Percentiles rank a stretch among this genome's conserved stretches.
Evolutionary conservation across 2,113 vertebrate species (phyloP).

Genomic region (Podarcis cretensis): DNA sequence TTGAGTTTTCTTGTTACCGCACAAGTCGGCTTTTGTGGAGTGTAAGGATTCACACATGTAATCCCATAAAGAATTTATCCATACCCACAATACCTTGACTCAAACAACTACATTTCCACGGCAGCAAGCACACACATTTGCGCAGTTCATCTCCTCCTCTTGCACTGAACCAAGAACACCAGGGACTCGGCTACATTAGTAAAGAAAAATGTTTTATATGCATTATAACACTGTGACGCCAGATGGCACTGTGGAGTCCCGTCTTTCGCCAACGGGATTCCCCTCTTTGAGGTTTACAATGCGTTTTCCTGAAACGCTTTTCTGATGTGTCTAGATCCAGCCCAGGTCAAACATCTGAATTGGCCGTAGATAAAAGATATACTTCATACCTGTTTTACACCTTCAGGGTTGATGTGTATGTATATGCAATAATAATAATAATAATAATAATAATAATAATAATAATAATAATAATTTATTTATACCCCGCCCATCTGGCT

Average conservation of each 20-base stretch:
- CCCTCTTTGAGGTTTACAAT: no score
- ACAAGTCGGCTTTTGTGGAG: not conserved
- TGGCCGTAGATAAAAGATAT: not conserved
- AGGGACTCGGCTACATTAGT: no score
- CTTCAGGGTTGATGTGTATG: not conserved
- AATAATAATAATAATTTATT: no score
- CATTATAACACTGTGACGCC: no score
- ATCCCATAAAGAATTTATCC: not conserved
- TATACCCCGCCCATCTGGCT: no score
- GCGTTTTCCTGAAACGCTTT: no score
- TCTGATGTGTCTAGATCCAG: no score
- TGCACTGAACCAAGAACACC: not conserved
- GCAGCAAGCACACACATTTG: not conserved
- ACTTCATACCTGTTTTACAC: not conserved
- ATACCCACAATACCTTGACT: not conserved
- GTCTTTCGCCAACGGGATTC: no score
- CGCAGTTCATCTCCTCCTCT: not conserved
- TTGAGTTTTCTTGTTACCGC: not conserved
- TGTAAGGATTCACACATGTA: not conserved
- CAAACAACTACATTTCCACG: not conserved
- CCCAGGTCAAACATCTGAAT: not conserved
- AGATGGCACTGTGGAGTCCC: no score
- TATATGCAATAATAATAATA: no score
- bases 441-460: no score
- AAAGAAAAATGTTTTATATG: no score